Evolutionary conservation across 37 sponge, comb jelly and placozoan genomes (phyloP), one percentile per base, ranked within the genome.

Genomic region (Beroe ovata): DNA sequence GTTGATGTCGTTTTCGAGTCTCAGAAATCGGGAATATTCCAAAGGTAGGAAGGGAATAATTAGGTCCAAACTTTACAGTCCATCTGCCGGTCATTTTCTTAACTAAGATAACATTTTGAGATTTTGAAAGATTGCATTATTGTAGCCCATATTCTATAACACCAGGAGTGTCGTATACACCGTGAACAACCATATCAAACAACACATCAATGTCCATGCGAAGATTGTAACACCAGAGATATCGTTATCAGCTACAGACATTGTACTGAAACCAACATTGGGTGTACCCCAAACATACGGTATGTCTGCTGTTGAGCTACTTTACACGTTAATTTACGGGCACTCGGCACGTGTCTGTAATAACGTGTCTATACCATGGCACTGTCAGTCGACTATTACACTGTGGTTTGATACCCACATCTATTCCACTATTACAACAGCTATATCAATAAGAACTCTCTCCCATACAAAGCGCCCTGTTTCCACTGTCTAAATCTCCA

Each of bases 1-100:
- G 58, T 90, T 11, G 72, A 64, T 38, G 58, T 84, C 23, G 61
- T 40, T 3, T 90, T 90, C 29, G 91, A 90, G 71, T 84, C 91
- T 2, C 88, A 90, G 21, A 60, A 88, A 60, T 29, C 60, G 33
- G 89, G 66, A 22, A 22, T 23, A 21, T 72, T 77, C n/a, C 91
- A 38, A 47, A 93, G 95, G 93, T 61, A 16, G 11, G 54, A n/a
- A n/a, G n/a, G n/a, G n/a, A n/a, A n/a, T n/a, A n/a, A n/a, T n/a
- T n/a, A n/a, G n/a, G n/a, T n/a, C n/a, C n/a, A n/a, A n/a, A n/a
- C n/a, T n/a, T n/a, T n/a, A n/a, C n/a, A n/a, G n/a, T n/a, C n/a
- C n/a, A n/a, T n/a, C n/a, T n/a, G n/a, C n/a, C n/a, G n/a, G n/a
- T n/a, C n/a, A n/a, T n/a, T n/a, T n/a, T n/a, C n/a, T n/a, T n/a